Conservation (phyloP, 2,113 vertebrate species). For the Rutilus rutilus region DNA sequence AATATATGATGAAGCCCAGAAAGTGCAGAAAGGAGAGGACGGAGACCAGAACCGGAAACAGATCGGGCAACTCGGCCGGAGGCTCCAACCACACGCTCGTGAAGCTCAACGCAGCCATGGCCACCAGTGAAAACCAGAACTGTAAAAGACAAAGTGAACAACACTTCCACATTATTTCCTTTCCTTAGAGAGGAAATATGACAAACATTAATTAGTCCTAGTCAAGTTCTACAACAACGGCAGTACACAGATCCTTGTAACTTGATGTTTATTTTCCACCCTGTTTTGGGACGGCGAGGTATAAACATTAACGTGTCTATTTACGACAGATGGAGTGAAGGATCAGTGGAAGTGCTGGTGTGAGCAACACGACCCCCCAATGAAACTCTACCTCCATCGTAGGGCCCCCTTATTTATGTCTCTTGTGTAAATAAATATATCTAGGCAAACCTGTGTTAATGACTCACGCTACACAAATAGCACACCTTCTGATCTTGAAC, state of each 20-base stretch:
- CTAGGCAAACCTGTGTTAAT: constrained; percentile 78
- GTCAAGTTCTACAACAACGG: neutral
- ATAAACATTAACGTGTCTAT: constrained; percentile 66
- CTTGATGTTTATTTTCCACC: constrained; percentile 41
- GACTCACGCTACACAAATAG: constrained; percentile 77
- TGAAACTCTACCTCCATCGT: constrained; percentile 73
- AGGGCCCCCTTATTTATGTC: constrained; percentile 75
- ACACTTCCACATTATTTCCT: neutral
- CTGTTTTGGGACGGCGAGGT: constrained; percentile 4
- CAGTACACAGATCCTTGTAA: constrained; percentile 16
- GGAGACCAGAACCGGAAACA: constrained; percentile 88
- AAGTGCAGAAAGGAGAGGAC: constrained; percentile 85
- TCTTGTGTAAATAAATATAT: constrained; percentile 83
- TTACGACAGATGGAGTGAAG: constrained; percentile 62
- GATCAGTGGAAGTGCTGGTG: constrained; percentile 59
- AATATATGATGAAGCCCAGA: constrained; percentile 82
- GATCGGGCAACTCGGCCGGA: constrained; percentile 83
- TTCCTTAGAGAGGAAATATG: neutral
- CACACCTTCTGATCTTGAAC: constrained; percentile 69
- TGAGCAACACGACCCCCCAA: constrained; percentile 56
- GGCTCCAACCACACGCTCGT: constrained; percentile 72
- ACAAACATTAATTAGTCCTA: constrained; percentile 14
- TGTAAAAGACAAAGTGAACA: constrained; percentile 65
- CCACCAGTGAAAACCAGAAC: constrained; percentile 82
- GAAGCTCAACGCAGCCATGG: constrained; percentile 82